Evolutionary conservation across 2,113 vertebrate species (phyloP).

Genomic region (Callocephalon fimbriatum): DNA sequence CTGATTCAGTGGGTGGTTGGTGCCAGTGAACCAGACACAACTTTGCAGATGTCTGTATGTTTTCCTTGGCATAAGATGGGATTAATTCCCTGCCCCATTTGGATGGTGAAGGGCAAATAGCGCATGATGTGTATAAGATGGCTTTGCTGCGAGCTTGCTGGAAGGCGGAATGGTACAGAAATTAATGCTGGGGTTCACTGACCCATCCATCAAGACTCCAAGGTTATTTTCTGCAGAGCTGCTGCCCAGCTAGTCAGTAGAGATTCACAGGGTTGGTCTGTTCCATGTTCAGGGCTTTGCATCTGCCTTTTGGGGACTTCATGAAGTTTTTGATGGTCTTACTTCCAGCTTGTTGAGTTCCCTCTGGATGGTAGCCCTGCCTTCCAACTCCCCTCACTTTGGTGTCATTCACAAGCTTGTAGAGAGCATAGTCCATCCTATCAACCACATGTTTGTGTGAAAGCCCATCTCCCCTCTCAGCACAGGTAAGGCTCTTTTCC

Average conservation of each 20-base stretch:
- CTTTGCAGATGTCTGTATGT: not conserved
- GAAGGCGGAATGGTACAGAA: not conserved
- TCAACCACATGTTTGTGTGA: not conserved
- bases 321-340: not conserved
- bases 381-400: not conserved
- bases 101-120: not conserved
- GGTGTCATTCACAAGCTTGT: not conserved
- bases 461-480: not conserved
- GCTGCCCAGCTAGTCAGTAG: not conserved
- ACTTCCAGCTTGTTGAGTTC: not conserved
- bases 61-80: not conserved
- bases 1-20: not conserved
- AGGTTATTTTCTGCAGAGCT: not conserved
- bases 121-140: rapidly evolving
- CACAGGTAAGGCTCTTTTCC: not conserved
- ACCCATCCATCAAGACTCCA: not conserved
- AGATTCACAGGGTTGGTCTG: not conserved
- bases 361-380: not conserved
- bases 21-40: not conserved
- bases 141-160: not conserved
- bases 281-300: not conserved
- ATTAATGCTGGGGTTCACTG: rapidly evolving
- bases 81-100: not conserved
- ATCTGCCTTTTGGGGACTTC: not conserved
- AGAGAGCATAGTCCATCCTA: not conserved